Conservation (phyloP, 2,113 vertebrate genomes). For the Hiodon tergisus region DNA sequence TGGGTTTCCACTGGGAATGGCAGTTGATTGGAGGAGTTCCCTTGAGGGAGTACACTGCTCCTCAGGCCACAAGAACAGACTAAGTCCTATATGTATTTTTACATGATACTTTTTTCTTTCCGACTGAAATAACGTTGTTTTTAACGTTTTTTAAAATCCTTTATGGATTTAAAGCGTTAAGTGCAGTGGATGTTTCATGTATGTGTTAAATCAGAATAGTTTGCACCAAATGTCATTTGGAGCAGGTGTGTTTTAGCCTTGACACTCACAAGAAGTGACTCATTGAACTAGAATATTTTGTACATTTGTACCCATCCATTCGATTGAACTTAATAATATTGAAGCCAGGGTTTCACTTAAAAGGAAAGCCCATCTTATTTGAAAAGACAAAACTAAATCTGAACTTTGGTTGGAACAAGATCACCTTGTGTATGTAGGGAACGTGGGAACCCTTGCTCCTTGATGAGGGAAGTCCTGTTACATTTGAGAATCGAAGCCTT, state of each 20-base stretch:
- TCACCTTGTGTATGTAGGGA: too few relatives aligned
- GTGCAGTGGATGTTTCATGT: background rate
- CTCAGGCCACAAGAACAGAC: constrained; percentile 50
- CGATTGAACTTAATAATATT: too few relatives aligned
- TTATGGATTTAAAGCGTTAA: background rate
- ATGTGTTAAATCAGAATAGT: background rate
- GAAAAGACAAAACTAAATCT: too few relatives aligned
- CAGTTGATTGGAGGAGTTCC: constrained; percentile 46
- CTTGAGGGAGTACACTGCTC: constrained; percentile 53
- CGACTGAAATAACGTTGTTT: background rate
- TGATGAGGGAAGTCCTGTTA: too few relatives aligned
- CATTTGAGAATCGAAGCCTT: too few relatives aligned
- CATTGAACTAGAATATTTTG: background rate
- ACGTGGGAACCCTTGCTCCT: too few relatives aligned
- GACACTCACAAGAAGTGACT: background rate
- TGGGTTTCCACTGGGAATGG: constrained; percentile 44
- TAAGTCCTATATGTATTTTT: constrained; percentile 53
- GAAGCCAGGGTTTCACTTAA: too few relatives aligned
- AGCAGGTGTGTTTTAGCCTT: background rate
- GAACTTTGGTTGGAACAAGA: too few relatives aligned
- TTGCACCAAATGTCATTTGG: background rate
- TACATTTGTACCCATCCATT: background rate
- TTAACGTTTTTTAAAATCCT: background rate
- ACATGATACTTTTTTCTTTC: constrained; percentile 24
- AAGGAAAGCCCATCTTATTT: too few relatives aligned